phyloP scores from a whole-genome alignment of 2,113 vertebrate species.

The Triplophysa dalaica region DNA sequence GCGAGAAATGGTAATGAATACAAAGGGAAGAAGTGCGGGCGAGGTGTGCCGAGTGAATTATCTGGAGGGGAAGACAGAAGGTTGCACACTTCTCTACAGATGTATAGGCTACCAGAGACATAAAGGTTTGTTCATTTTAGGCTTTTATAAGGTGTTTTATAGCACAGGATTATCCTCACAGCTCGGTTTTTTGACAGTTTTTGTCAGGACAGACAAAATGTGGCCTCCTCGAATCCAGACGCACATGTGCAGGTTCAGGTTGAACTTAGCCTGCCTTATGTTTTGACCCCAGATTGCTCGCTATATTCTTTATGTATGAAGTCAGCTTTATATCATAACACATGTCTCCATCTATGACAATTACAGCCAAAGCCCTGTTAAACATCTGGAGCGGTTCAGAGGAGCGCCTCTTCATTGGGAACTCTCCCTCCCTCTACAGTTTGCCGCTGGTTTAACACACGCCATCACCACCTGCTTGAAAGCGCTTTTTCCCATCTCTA shows the following conservation, averaged over 20 bases:
- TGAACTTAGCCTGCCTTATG: constrained; percentile 14
- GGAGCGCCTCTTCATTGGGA: constrained; percentile 16
- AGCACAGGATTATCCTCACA: no score
- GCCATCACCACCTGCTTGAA: constrained; percentile 17
- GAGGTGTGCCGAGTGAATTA: constrained; percentile 23
- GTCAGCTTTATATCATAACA: constrained; percentile 53
- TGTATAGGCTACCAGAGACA: neutral
- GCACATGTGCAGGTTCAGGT: neutral
- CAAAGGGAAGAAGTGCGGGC: neutral
- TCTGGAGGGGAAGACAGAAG: neutral
- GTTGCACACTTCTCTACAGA: neutral
- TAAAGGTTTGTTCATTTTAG: no score
- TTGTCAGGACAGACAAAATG: no score
- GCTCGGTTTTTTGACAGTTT: no score
- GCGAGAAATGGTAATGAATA: constrained; percentile 26
- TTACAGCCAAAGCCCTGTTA: constrained; percentile 46
- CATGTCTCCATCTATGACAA: constrained; percentile 43
- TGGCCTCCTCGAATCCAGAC: neutral
- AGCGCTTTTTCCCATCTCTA: constrained; percentile 5
- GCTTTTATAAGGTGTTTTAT: no score
- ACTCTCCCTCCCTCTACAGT: constrained; percentile 31
- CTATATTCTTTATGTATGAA: constrained; percentile 47
- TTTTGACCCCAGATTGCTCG: constrained; percentile 23
- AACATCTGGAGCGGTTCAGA: constrained; percentile 51
- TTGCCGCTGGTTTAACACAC: constrained; percentile 34